Conservation (phyloP, 2,797 vertebrate genomes). For the Danio albolineatus region DNA sequence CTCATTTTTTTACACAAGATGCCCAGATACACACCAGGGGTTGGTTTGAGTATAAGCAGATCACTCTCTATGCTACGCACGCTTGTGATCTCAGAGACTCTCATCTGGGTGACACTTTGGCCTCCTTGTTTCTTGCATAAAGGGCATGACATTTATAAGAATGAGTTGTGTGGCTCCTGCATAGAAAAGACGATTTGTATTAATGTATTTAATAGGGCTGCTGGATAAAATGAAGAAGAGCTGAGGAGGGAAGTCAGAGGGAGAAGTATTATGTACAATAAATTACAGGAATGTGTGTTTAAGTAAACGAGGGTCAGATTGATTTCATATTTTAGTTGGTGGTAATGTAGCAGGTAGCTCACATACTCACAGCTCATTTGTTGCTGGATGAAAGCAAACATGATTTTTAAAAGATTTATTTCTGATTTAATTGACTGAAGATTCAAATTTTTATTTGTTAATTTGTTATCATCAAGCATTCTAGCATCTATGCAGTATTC, state of each 20-base stretch:
- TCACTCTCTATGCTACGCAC: conserved; percentile 49
- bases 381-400: too few species aligned
- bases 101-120: conserved; percentile 2
- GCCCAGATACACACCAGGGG: conserved; percentile 52
- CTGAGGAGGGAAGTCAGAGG: not conserved
- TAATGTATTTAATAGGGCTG: not conserved
- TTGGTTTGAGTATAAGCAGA: conserved; percentile 41
- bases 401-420: too few species aligned
- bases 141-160: conserved; percentile 51
- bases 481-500: too few species aligned
- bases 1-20: not conserved
- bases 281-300: not conserved
- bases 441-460: too few species aligned
- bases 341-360: not conserved
- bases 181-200: conserved; percentile 10
- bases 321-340: not conserved
- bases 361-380: too few species aligned
- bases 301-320: not conserved
- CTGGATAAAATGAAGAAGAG: conserved; percentile 11
- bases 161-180: conserved; percentile 40
- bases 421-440: too few species aligned
- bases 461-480: not conserved
- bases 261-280: not conserved
- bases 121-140: conserved; percentile 43
- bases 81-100: conserved; percentile 37